Conservation (phyloP, 2,888 invertebrate species). For the Acronicta alni region DNA sequence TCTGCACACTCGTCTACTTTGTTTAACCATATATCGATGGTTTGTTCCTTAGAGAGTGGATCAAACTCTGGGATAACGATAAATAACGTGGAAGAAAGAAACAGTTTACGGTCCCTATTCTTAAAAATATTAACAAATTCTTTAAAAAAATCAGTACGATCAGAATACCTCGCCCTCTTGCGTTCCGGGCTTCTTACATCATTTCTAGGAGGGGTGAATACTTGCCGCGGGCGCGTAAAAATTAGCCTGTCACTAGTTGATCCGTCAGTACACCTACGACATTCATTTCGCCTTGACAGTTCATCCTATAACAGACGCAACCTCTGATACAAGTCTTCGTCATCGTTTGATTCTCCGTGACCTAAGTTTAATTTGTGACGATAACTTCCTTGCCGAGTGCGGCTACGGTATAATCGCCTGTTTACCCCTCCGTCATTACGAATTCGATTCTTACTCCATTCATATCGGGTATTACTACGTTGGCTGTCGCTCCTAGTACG, state of each 20-base stretch:
- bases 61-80: slow-evolving; percentile 14
- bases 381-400: background rate
- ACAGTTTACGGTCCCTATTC: slow-evolving; percentile 3
- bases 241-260: background rate
- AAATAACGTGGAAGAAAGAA: slow-evolving; percentile 3
- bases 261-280: background rate
- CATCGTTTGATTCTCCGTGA: background rate
- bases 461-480: background rate
- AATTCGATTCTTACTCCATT: slow-evolving; percentile 1
- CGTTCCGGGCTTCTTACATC: slow-evolving; percentile 1
- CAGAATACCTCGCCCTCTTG: slow-evolving; percentile 1
- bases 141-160: slow-evolving; percentile 9
- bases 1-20: slow-evolving; percentile 10
- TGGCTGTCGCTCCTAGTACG: background rate
- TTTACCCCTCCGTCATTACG: background rate
- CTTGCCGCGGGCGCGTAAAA: background rate
- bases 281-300: slow-evolving; percentile 4
- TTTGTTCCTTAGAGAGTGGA: slow-evolving; percentile 12
- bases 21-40: slow-evolving; percentile 15
- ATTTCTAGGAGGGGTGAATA: slow-evolving; percentile 1
- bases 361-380: background rate
- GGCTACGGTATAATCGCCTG: background rate
- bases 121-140: slow-evolving; percentile 8
- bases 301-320: slow-evolving; percentile 1
- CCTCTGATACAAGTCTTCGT: background rate